phyloP scores from a whole-genome alignment of 2,888 invertebrate genomes.

The Sinelater perroti region DNA sequence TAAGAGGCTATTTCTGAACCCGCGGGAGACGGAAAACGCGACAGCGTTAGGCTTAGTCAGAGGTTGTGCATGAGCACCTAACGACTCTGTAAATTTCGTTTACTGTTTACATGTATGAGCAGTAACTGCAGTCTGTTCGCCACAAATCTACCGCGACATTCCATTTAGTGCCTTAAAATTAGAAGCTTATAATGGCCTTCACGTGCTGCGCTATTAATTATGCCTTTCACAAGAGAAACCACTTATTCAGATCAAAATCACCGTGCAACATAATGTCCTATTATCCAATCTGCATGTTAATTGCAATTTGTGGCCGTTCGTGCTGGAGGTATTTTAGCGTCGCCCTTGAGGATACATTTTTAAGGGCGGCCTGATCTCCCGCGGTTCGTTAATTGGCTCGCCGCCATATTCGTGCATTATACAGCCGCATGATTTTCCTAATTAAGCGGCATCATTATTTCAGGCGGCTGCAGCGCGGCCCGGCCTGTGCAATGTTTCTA shows the following conservation, averaged over 20 bases:
- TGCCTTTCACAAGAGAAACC: no score
- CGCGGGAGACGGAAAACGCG: conserved; percentile 10
- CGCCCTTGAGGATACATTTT: not conserved
- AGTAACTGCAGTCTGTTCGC: conserved; percentile 1
- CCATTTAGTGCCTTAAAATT: conserved; percentile 1
- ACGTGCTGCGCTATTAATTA: no score
- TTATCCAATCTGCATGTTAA: conserved; percentile 2
- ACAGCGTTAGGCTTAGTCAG: conserved; percentile 13
- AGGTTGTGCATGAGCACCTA: conserved; percentile 19
- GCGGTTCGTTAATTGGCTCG: conserved; percentile 9
- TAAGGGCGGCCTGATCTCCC: conserved; percentile 6
- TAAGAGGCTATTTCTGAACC: conserved; percentile 1
- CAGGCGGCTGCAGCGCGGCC: no score
- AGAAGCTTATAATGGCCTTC: not conserved
- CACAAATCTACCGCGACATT: conserved; percentile 5
- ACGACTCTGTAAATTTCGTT: conserved; percentile 22
- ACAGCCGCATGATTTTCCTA: not conserved
- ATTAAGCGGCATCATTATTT: not conserved
- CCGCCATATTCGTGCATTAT: conserved; percentile 1
- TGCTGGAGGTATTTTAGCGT: not conserved
- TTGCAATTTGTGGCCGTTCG: conserved; percentile 3
- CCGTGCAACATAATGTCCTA: conserved; percentile 2
- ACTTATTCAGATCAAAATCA: no score
- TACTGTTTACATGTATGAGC: conserved; percentile 14
- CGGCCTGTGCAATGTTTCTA: no score